phyloP scores from a whole-genome alignment of 2,113 vertebrate species.

The Hipposideros armiger region DNA sequence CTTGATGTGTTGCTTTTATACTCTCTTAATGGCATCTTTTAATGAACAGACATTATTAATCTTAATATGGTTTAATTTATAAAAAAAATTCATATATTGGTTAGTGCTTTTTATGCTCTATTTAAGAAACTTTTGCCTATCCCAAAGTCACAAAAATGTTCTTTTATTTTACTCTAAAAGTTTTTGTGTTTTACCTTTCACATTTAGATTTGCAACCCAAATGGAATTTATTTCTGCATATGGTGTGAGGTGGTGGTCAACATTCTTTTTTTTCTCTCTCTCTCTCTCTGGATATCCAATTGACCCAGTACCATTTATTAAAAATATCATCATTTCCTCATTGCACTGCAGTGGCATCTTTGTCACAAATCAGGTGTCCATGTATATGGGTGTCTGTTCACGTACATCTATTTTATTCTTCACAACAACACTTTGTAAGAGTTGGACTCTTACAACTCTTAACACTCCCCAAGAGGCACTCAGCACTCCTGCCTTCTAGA shows the following conservation, averaged over 20 bases:
- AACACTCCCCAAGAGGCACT: no score
- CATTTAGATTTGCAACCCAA: conserved; percentile 7
- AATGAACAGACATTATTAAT: neutral
- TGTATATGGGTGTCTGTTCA: neutral
- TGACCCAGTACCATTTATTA: neutral
- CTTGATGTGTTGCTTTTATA: neutral
- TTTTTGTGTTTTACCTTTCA: neutral
- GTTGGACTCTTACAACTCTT: neutral
- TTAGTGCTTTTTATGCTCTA: neutral
- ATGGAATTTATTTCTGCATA: neutral
- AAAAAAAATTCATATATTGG: neutral
- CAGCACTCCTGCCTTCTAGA: neutral
- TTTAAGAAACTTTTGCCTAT: neutral
- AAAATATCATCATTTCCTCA: neutral
- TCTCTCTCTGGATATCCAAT: neutral
- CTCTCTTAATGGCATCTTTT: neutral
- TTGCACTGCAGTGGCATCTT: neutral
- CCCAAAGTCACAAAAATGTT: neutral
- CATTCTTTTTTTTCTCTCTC: neutral
- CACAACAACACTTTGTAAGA: neutral
- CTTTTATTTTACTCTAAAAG: neutral
- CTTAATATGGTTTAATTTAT: neutral
- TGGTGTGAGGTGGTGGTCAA: neutral
- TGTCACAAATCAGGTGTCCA: neutral
- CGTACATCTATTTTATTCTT: neutral